phyloP scores from a whole-genome alignment of 2,888 invertebrate genomes.

The Sminthurinus aureus region DNA sequence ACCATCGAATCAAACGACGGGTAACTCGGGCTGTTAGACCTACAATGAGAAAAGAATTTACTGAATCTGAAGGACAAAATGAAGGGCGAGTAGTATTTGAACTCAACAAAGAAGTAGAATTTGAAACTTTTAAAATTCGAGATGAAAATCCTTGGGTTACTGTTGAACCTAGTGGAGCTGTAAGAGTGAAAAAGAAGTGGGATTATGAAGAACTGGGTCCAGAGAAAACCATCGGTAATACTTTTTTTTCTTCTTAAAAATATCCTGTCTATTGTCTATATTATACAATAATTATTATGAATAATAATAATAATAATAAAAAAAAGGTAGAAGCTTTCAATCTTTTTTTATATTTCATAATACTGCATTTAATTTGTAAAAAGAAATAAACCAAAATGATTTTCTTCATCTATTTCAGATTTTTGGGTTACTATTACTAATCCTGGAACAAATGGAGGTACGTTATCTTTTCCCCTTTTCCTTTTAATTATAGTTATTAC shows the following conservation, averaged over 20 bases:
- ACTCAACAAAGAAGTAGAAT: conserved; percentile 88
- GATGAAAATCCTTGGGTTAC: conserved; percentile 95
- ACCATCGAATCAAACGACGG: conserved; percentile 75
- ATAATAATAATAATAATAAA: too few relatives aligned
- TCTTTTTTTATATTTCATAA: too few relatives aligned
- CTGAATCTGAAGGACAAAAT: conserved; percentile 87
- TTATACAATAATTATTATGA: too few relatives aligned
- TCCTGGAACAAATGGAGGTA: conserved; percentile 81
- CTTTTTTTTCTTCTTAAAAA: too few relatives aligned
- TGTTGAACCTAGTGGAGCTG: conserved; percentile 89
- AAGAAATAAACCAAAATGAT: too few relatives aligned
- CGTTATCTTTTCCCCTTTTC: conserved; percentile 52
- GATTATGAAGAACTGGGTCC: conserved; percentile 94
- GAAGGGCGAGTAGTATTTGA: conserved; percentile 89
- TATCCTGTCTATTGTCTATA: too few relatives aligned
- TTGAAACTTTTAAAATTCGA: conserved; percentile 90
- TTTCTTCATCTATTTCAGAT: conserved; percentile 62
- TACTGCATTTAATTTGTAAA: too few relatives aligned
- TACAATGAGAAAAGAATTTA: conserved; percentile 91
- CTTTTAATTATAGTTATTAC: not conserved
- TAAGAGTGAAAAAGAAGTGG: conserved; percentile 95
- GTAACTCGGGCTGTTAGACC: conserved; percentile 91
- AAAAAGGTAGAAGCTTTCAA: too few relatives aligned
- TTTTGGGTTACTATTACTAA: conserved; percentile 96
- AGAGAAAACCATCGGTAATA: conserved; percentile 82